Conservation (phyloP, 2,113 vertebrate genomes). For the Stegostoma tigrinum region DNA sequence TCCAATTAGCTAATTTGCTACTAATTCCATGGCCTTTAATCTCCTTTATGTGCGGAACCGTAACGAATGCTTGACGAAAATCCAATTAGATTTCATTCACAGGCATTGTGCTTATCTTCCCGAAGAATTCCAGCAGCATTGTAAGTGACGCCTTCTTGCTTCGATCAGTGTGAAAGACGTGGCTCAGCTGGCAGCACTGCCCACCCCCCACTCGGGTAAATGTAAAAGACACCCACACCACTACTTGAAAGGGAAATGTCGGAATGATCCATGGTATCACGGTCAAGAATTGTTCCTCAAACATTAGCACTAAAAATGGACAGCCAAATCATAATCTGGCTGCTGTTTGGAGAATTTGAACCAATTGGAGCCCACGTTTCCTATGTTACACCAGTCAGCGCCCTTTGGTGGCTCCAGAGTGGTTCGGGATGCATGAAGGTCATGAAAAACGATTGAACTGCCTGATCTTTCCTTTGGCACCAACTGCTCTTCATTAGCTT, state of each 20-base stretch:
- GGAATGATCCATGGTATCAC: background rate
- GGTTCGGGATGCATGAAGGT: background rate
- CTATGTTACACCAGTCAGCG: background rate
- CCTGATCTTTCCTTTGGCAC: background rate
- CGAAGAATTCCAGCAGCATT: background rate
- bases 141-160: background rate
- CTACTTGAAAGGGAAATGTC: background rate
- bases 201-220: background rate
- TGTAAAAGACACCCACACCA: background rate
- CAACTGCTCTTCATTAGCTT: background rate
- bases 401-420: background rate
- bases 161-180: background rate
- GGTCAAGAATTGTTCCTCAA: background rate
- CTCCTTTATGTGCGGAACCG: background rate
- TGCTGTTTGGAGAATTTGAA: too few species aligned
- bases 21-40: background rate
- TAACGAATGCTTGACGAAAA: slow-evolving; percentile 6
- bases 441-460: background rate
- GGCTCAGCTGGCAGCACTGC: background rate
- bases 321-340: too few species aligned
- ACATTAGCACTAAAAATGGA: background rate
- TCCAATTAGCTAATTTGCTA: slow-evolving; percentile 22
- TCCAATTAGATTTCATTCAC: background rate
- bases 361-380: background rate
- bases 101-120: background rate